Evolutionary conservation across 2,888 invertebrate species (phyloP), one percentile per base, ranked within the genome.

Genomic region (Phalera bucephala): DNA sequence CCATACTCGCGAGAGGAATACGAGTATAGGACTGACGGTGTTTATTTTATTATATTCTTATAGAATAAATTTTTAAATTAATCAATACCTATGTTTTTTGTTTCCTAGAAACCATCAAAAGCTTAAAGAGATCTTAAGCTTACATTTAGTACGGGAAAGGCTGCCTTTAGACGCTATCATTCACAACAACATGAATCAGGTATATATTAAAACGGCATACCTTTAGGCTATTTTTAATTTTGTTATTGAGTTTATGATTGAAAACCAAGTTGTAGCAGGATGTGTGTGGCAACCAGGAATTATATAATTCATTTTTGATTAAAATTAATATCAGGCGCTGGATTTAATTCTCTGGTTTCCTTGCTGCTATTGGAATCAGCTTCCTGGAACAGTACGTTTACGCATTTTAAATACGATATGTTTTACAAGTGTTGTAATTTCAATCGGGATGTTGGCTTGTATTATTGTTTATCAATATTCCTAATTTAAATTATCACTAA

Each of bases 61-160:
- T 9, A 11, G 1, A 28, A 29, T 10, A 2, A 28, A 13, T 9
- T 9, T 20, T 14, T 30, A 31, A n/a, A n/a, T n/a, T n/a, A n/a
- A n/a, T n/a, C n/a, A n/a, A n/a, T n/a, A n/a, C n/a, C n/a, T n/a
- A n/a, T n/a, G n/a, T n/a, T n/a, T n/a, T n/a, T 33, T 27, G 30
- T 50, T 11, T 70, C 56, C 6, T 63, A 93, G 92, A 48, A 93
- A 96, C 72, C 93, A 92, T 54, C 91, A 93, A 41, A 93, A 92
- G 54, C 91, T 96, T 66, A 91, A 91, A 48, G 95, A 96, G 46
- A 94, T 97, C 58, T 81, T 97, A 33, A 94, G 94, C 60, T 92
- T 97, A 69, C 97, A 97, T 80, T 90, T 96, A 51, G 95, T 97
- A 10, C 92, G 93, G 45, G 94, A 95, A 59, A 91, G 93, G 40